phyloP scores from a whole-genome alignment of 2,797 vertebrate genomes.

The Oryzias dopingdopingensis region DNA sequence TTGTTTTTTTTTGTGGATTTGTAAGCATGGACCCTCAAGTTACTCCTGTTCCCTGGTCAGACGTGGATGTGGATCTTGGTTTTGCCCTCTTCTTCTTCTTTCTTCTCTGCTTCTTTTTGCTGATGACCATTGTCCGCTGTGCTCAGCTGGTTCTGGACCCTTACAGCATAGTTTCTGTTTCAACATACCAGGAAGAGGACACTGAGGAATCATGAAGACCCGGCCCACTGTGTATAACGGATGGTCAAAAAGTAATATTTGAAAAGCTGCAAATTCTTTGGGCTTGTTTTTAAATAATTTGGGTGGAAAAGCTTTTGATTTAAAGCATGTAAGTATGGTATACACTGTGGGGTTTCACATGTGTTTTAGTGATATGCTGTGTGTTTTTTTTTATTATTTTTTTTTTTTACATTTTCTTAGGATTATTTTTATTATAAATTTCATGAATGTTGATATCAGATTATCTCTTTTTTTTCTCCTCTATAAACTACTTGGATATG shows the following conservation, averaged over 20 bases:
- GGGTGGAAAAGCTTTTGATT: background rate
- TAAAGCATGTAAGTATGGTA: slow-evolving; percentile 24
- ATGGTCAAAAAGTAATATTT: too few relatives aligned
- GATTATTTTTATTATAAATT: too few relatives aligned
- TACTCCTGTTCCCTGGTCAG: slow-evolving; percentile 32
- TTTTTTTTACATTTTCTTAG: too few relatives aligned
- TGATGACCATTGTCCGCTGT: slow-evolving; percentile 77
- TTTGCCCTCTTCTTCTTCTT: slow-evolving; percentile 79
- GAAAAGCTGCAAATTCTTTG: too few relatives aligned
- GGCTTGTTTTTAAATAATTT: background rate
- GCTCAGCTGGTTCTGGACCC: slow-evolving; percentile 80
- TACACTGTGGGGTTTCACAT: background rate
- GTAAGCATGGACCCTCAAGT: slow-evolving; percentile 60
- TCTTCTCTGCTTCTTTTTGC: slow-evolving; percentile 77
- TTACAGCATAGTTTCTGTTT: slow-evolving; percentile 73
- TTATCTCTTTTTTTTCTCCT: too few relatives aligned
- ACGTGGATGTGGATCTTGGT: slow-evolving; percentile 79
- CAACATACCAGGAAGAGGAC: slow-evolving; percentile 71
- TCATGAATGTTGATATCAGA: too few relatives aligned
- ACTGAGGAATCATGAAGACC: slow-evolving; percentile 40
- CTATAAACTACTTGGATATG: too few relatives aligned
- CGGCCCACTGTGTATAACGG: too few relatives aligned
- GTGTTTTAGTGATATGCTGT: background rate
- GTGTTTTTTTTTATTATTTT: too few relatives aligned
- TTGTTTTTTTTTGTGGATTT: slow-evolving; percentile 11